phyloP scores from a whole-genome alignment of 1,140 invertebrate species.

The Aphaenogaster rudis region DNA sequence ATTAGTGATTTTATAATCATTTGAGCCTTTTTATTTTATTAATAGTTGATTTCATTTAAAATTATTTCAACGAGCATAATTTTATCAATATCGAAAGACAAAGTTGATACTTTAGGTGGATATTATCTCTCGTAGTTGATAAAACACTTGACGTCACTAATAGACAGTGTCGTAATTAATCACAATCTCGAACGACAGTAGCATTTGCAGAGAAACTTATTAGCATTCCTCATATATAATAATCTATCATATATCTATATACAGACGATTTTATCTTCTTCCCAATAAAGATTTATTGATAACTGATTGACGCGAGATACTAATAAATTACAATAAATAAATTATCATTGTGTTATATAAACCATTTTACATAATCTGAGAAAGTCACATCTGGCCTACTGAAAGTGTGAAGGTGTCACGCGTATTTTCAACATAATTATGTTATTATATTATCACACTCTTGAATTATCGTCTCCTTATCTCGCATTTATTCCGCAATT shows the following conservation, averaged over 20 bases:
- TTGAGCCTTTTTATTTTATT: no score
- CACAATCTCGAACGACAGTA: neutral
- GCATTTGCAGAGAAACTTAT: conserved; percentile 4
- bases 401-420: neutral
- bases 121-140: neutral
- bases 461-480: neutral
- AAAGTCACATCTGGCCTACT: neutral
- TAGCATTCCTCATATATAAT: neutral
- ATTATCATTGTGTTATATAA: neutral
- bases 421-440: neutral
- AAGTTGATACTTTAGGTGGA: neutral
- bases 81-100: neutral
- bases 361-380: neutral
- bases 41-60: neutral
- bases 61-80: neutral
- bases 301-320: neutral
- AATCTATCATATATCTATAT: neutral
- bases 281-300: neutral
- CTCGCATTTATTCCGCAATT: neutral
- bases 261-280: neutral
- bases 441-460: no score
- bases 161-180: neutral
- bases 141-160: neutral
- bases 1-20: no score
- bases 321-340: neutral